Conservation (phyloP, 2,113 vertebrate species). For the Plotosus lineatus region DNA sequence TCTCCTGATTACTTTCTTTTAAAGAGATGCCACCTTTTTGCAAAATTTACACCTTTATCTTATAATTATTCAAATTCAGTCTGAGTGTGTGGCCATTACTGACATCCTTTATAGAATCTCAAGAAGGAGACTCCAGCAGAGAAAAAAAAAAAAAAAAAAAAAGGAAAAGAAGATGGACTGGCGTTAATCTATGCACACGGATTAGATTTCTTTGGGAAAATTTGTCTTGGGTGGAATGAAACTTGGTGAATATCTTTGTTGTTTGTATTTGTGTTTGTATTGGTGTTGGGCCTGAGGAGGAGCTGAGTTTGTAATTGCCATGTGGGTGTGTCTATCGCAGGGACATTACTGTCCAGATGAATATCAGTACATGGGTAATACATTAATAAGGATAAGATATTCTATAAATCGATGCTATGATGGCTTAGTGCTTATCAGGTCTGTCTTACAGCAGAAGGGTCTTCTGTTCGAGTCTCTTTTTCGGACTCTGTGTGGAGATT, state of each 20-base stretch:
- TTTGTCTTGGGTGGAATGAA: neutral
- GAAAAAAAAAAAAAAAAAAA: neutral
- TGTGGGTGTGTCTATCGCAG: neutral
- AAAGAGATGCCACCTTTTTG: conserved; percentile 85
- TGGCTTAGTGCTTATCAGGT: no score
- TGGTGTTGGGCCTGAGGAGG: neutral
- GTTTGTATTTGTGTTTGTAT: neutral
- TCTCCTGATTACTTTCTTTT: conserved; percentile 97
- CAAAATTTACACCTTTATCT: conserved; percentile 93
- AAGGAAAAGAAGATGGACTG: conserved; percentile 15
- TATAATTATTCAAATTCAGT: conserved; percentile 92
- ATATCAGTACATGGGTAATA: neutral
- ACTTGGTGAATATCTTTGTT: neutral
- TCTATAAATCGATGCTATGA: no score
- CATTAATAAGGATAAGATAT: neutral
- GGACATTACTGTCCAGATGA: neutral
- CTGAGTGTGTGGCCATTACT: conserved; percentile 74
- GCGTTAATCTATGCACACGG: neutral
- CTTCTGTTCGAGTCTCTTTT: no score
- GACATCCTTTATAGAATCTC: conserved; percentile 52
- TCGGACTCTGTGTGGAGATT: no score
- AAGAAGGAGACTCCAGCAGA: neutral
- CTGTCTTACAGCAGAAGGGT: no score
- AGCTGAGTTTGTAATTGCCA: conserved; percentile 1
- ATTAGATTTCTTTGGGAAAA: neutral